A percentile compares a stretch with the other conserved stretches of the same genome.
These are phyloP conservation scores for Nothobranchius kuhntae DNA, from an alignment of 2,113 vertebrate genomes.

Conservation along the genomic window DNA sequence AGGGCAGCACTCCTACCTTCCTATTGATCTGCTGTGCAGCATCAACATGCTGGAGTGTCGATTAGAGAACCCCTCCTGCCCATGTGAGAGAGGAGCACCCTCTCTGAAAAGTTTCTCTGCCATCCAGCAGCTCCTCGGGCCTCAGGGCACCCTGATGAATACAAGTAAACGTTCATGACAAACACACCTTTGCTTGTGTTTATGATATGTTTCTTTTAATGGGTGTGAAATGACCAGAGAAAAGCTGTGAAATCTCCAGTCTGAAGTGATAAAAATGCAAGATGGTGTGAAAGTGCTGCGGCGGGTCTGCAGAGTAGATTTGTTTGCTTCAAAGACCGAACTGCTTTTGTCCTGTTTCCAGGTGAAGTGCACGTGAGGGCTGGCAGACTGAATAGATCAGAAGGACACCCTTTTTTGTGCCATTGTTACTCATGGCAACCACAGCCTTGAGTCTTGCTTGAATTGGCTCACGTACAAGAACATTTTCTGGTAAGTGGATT, in stretches of 20 bases:
- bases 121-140: slow-evolving; percentile 47
- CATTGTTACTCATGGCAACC: slow-evolving; percentile 14
- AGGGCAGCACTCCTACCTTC: slow-evolving; percentile 54
- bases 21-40: slow-evolving; percentile 72
- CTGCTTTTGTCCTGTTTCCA: not conserved
- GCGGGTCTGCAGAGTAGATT: slow-evolving; percentile 10
- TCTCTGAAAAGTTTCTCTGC: slow-evolving; percentile 49
- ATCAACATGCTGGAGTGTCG: slow-evolving; percentile 72
- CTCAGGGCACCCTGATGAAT: slow-evolving; percentile 31
- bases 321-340: slow-evolving; percentile 19
- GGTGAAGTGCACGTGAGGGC: slow-evolving; percentile 24
- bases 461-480: not conserved
- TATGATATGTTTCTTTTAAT: slow-evolving; percentile 24
- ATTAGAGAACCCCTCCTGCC: slow-evolving; percentile 70
- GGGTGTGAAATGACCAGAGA: slow-evolving; percentile 33
- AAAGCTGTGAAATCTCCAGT: slow-evolving; percentile 25
- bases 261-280: slow-evolving; percentile 38
- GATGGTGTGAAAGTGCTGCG: not conserved
- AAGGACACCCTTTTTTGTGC: not conserved
- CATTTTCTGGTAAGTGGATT: not conserved
- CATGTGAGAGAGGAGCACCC: slow-evolving; percentile 57
- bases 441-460: not conserved
- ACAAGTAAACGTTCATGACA: slow-evolving; percentile 50
- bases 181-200: slow-evolving; percentile 40
- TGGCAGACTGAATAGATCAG: not conserved